These are phyloP conservation scores for Rhinolophus ferrumequinum DNA, from an alignment of 2,113 vertebrate genomes.

Conservation along the genomic window DNA sequence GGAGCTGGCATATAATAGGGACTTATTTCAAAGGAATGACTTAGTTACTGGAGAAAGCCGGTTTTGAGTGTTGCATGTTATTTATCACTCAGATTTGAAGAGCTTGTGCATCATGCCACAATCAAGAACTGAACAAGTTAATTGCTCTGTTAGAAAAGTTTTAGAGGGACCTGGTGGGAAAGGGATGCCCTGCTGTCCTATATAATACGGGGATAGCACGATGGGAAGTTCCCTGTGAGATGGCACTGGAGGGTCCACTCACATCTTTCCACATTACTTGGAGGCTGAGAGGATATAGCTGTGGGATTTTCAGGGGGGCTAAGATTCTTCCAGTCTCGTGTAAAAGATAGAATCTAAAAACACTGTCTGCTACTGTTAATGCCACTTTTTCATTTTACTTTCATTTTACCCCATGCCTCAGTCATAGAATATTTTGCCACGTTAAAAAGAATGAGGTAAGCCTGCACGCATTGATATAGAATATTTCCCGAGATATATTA, in stretches of 20 bases:
- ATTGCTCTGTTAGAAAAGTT: not conserved
- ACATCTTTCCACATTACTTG: not conserved
- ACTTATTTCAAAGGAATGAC: not conserved
- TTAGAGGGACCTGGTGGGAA: not conserved
- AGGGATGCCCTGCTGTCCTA: not conserved
- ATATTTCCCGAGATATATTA: not conserved
- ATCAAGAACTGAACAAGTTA: not conserved
- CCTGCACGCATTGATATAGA: not conserved
- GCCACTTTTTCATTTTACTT: not conserved
- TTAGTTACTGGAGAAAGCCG: not conserved
- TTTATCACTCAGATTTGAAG: constrained; percentile 4
- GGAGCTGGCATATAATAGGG: not conserved
- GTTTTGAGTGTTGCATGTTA: not conserved
- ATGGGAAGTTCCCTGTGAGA: not conserved
- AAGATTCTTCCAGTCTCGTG: not conserved
- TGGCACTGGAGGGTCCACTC: not conserved
- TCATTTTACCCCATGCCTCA: not conserved
- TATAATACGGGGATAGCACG: not conserved
- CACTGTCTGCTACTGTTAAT: not conserved
- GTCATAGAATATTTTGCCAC: not conserved
- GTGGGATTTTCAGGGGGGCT: not conserved
- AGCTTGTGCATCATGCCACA: not conserved
- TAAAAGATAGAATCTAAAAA: not conserved
- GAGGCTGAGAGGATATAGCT: not conserved
- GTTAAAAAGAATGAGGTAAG: not conserved